phyloP scores from a whole-genome alignment of 2,888 invertebrate species.

The Caenorhabditis auriculariae region DNA sequence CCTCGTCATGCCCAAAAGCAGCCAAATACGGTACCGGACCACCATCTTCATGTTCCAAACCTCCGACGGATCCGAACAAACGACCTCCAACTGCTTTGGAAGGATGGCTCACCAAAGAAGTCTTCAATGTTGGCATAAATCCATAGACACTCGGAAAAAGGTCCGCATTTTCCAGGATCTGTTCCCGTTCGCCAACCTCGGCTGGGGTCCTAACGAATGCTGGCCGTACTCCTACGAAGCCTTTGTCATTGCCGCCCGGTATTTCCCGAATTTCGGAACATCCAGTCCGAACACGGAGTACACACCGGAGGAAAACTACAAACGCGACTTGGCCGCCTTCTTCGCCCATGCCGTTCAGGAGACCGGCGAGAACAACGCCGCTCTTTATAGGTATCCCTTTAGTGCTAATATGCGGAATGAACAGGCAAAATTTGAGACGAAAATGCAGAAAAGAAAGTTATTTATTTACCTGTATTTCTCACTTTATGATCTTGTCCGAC shows the following conservation, averaged over 20 bases:
- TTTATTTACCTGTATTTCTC: not conserved
- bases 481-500: too few species aligned
- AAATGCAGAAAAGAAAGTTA: not conserved
- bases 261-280: conserved; percentile 55
- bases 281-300: conserved; percentile 40
- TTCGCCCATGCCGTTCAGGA: conserved; percentile 58
- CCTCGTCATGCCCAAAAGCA: conserved; percentile 26
- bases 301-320: conserved; percentile 41
- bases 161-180: conserved; percentile 35
- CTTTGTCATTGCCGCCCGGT: conserved; percentile 53
- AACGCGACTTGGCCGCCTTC: conserved; percentile 54
- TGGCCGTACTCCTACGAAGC: conserved; percentile 57
- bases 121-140: conserved; percentile 45
- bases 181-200: conserved; percentile 56
- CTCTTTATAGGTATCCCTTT: conserved; percentile 47
- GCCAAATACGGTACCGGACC: conserved; percentile 41
- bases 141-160: not conserved
- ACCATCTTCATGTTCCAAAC: conserved; percentile 28
- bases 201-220: conserved; percentile 53
- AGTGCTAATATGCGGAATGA: too few species aligned
- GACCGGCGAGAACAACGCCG: conserved; percentile 57
- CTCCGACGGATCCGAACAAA: conserved; percentile 50
- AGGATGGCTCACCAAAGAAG: conserved; percentile 49
- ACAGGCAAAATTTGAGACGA: conserved; percentile 4
- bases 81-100: conserved; percentile 40